These are phyloP conservation scores for Chaetodon auriga DNA, from an alignment of 2,113 vertebrate genomes.

Conservation along the genomic window DNA sequence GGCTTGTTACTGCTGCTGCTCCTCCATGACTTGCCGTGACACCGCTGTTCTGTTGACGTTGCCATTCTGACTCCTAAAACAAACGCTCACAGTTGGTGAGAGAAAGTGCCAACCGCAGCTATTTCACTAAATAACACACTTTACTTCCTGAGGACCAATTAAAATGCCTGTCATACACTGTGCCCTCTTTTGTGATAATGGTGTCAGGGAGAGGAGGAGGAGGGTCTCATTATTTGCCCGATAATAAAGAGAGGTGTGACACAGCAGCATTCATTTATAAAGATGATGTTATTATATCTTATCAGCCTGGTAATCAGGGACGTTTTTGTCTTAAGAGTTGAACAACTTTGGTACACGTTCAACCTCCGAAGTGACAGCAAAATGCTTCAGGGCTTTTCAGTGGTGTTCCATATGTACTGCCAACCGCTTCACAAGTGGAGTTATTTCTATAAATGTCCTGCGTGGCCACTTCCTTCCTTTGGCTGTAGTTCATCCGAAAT, in stretches of 20 bases:
- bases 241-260: conserved; percentile 41
- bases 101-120: conserved; percentile 49
- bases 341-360: background rate
- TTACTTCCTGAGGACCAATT: conserved; percentile 34
- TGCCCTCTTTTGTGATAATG: conserved; percentile 38
- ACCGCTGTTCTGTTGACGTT: conserved; percentile 36
- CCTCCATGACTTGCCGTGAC: conserved; percentile 31
- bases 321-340: background rate
- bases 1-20: conserved; percentile 18
- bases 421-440: background rate
- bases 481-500: too few species aligned
- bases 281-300: conserved; percentile 22
- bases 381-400: background rate
- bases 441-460: background rate
- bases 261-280: conserved; percentile 9
- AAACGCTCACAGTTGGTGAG: conserved; percentile 5
- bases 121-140: conserved; percentile 33
- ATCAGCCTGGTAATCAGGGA: conserved; percentile 15
- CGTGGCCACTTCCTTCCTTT: too few species aligned
- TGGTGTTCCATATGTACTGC: background rate
- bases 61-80: conserved; percentile 42
- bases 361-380: background rate
- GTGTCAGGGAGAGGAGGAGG: conserved; percentile 13
- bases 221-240: conserved; percentile 38
- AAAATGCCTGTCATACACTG: conserved; percentile 41